phyloP scores from a whole-genome alignment of 2,797 vertebrate species.

The Gambelia wislizenii region DNA sequence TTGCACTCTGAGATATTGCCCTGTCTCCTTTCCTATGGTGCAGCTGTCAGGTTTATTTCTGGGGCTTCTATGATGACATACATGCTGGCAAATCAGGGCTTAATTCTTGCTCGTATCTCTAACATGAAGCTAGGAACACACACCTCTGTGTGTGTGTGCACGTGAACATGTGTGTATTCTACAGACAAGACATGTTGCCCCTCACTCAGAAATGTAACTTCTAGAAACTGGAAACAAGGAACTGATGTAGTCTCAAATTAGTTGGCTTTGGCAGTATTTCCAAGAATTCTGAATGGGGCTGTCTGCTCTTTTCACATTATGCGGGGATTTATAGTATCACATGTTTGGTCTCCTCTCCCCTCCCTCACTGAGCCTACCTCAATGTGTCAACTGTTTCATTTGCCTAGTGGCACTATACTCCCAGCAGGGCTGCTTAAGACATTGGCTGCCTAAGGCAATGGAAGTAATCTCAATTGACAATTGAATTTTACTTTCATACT shows the following conservation, averaged over 20 bases:
- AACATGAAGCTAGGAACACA: neutral
- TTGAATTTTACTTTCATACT: neutral
- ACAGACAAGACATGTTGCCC: neutral
- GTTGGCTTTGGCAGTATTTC: neutral
- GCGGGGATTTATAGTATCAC: neutral
- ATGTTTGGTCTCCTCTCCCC: neutral
- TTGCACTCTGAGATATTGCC: too few relatives aligned
- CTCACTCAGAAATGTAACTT: neutral
- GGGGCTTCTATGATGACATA: neutral
- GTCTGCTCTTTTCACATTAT: neutral
- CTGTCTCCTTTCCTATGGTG: too few relatives aligned
- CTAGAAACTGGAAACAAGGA: neutral
- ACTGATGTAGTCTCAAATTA: neutral
- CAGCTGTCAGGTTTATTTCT: neutral
- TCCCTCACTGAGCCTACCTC: too few relatives aligned
- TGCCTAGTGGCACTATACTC: too few relatives aligned
- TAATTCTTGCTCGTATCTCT: neutral
- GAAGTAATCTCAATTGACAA: neutral
- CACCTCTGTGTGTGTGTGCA: neutral
- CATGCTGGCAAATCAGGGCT: neutral
- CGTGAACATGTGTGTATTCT: too few relatives aligned
- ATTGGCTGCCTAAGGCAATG: neutral
- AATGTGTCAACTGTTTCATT: too few relatives aligned
- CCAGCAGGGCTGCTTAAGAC: neutral
- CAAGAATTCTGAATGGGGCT: neutral